These are phyloP conservation scores for Lagodon rhomboides DNA, from an alignment of 2,797 vertebrate genomes.

Conservation along the genomic window DNA sequence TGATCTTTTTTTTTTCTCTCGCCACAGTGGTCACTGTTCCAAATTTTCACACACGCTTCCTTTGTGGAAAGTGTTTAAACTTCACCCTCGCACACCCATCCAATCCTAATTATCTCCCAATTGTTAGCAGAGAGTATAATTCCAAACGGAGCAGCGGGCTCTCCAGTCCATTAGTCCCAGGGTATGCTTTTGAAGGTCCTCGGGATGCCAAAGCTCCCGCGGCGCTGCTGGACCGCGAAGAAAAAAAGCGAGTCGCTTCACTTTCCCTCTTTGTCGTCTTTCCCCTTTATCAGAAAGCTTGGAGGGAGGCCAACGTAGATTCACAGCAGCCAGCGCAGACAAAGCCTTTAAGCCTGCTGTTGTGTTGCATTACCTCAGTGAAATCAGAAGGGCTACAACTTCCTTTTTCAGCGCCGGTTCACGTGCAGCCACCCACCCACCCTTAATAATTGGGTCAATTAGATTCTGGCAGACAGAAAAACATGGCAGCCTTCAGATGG, in stretches of 20 bases:
- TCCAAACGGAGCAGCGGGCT: constrained; percentile 57
- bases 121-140: constrained; percentile 50
- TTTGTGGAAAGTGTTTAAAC: constrained; percentile 41
- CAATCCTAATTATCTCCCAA: constrained; percentile 61
- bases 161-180: constrained; percentile 65
- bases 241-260: constrained; percentile 44
- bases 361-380: constrained; percentile 67
- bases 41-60: constrained; percentile 22
- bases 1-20: constrained; percentile 1
- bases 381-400: constrained; percentile 60
- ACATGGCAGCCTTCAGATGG: constrained; percentile 54
- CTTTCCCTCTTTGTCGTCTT: constrained; percentile 63
- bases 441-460: constrained; percentile 79
- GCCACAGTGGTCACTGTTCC: constrained; percentile 2
- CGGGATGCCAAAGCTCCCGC: constrained; percentile 67
- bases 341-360: constrained; percentile 69
- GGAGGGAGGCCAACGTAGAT: constrained; percentile 71
- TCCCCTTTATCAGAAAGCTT: constrained; percentile 65
- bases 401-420: constrained; percentile 55
- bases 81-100: constrained; percentile 27
- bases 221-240: constrained; percentile 68
- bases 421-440: constrained; percentile 45
- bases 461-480: constrained; percentile 61
- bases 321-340: constrained; percentile 65
- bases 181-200: constrained; percentile 58